A percentile compares a stretch with the other conserved stretches of the same genome.
phyloP scores from a whole-genome alignment of 53 echinoderm and acorn worm species.

The Holothuria scabra region DNA sequence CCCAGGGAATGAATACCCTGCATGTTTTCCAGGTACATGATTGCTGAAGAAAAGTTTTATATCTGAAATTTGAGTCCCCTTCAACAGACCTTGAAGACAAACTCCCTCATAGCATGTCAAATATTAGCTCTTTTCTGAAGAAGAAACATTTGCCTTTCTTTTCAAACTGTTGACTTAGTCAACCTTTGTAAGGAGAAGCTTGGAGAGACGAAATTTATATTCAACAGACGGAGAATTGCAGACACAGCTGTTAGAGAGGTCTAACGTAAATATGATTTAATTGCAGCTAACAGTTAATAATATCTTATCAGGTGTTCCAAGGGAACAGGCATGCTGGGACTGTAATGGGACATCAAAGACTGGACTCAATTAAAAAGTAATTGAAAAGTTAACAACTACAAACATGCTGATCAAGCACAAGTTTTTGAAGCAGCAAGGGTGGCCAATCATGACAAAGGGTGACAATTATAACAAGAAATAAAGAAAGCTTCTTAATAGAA shows the following conservation, averaged over 20 bases:
- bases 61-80: no score
- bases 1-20: no score
- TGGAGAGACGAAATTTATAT: neutral
- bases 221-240: neutral
- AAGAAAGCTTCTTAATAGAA: no score
- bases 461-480: no score
- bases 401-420: no score
- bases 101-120: constrained; percentile 1
- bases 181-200: neutral
- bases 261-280: constrained; percentile 20
- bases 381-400: constrained; percentile 24
- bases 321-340: neutral
- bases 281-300: constrained; percentile 3
- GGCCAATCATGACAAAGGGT: no score
- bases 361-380: constrained; percentile 20
- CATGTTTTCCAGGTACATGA: no score
- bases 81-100: constrained; percentile 4
- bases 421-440: no score
- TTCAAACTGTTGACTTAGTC: constrained; percentile 16
- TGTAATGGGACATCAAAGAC: constrained; percentile 11
- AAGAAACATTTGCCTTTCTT: constrained; percentile 9
- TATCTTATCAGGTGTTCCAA: constrained; percentile 20
- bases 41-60: no score
- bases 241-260: neutral
- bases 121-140: constrained; percentile 20